These are phyloP conservation scores for Macrochelys suwanniensis DNA, from an alignment of 2,797 vertebrate genomes.

Conservation along the genomic window DNA sequence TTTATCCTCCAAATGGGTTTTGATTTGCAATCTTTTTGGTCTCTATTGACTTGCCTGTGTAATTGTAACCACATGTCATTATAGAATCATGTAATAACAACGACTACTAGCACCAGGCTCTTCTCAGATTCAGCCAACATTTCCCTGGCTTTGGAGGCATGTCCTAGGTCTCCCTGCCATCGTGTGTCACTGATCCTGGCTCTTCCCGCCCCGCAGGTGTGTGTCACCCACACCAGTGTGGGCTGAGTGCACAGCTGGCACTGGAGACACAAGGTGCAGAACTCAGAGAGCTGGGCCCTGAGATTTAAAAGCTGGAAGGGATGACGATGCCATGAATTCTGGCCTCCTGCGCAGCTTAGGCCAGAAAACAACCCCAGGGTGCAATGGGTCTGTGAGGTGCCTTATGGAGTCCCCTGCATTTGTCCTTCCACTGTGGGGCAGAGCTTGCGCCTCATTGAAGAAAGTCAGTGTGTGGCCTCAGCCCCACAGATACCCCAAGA, in stretches of 20 bases:
- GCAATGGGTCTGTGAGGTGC: neutral
- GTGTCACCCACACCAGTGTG: neutral
- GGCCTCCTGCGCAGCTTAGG: neutral
- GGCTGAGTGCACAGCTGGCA: accelerated
- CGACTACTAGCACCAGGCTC: constrained; percentile 59
- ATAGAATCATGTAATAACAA: constrained; percentile 44
- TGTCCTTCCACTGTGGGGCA: neutral
- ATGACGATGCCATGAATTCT: neutral
- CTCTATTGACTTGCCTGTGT: constrained; percentile 36
- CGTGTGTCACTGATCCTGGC: neutral
- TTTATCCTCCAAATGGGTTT: constrained; percentile 44
- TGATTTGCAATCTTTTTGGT: constrained; percentile 40
- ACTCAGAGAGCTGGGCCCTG: neutral
- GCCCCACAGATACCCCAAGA: no score
- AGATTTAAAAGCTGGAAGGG: neutral
- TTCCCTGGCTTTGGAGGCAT: constrained; percentile 42
- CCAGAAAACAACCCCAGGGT: neutral
- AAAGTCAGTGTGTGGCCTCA: accelerated
- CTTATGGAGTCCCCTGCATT: neutral
- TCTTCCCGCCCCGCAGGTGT: neutral
- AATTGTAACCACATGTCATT: constrained; percentile 67
- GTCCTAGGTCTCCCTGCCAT: neutral
- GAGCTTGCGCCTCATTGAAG: neutral
- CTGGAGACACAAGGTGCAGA: neutral
- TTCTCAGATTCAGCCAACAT: constrained; percentile 45